phyloP scores from a whole-genome alignment of 2,888 invertebrate species.

The Standfussiana lucernea region DNA sequence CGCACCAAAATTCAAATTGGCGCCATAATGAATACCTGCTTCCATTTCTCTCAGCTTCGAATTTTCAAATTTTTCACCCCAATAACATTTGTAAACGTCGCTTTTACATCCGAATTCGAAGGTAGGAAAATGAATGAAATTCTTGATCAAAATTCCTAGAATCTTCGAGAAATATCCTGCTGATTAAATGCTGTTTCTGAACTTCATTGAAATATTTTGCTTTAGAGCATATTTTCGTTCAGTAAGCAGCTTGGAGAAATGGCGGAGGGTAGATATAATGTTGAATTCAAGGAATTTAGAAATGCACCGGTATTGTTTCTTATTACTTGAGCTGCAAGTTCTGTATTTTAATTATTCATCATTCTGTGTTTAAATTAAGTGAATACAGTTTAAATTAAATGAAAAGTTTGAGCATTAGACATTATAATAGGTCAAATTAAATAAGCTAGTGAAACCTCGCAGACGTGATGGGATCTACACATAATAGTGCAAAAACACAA shows the following conservation, averaged over 20 bases:
- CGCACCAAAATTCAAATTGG: slow-evolving; percentile 18
- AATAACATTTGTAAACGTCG: slow-evolving; percentile 55
- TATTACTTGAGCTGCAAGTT: background rate
- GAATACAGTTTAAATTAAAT: background rate
- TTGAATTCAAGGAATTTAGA: background rate
- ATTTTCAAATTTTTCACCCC: slow-evolving; percentile 41
- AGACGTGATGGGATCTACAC: background rate
- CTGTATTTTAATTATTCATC: background rate
- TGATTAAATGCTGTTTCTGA: slow-evolving; percentile 35
- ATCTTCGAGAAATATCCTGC: slow-evolving; percentile 15
- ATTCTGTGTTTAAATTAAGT: background rate
- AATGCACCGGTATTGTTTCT: background rate
- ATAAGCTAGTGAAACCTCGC: no score
- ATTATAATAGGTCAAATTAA: background rate
- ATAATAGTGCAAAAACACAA: background rate
- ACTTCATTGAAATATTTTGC: slow-evolving; percentile 28
- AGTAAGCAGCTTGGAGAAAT: background rate
- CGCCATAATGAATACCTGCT: slow-evolving; percentile 36
- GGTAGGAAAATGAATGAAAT: slow-evolving; percentile 36
- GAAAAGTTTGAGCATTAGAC: background rate
- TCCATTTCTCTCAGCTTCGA: slow-evolving; percentile 22
- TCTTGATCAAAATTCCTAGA: slow-evolving; percentile 33
- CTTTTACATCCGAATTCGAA: slow-evolving; percentile 6
- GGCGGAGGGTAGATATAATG: no score
- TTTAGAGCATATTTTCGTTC: background rate